Base-by-base conservation (phyloP, 2,113 vertebrate genomes). In the Oxyura jamaicensis region DNA sequence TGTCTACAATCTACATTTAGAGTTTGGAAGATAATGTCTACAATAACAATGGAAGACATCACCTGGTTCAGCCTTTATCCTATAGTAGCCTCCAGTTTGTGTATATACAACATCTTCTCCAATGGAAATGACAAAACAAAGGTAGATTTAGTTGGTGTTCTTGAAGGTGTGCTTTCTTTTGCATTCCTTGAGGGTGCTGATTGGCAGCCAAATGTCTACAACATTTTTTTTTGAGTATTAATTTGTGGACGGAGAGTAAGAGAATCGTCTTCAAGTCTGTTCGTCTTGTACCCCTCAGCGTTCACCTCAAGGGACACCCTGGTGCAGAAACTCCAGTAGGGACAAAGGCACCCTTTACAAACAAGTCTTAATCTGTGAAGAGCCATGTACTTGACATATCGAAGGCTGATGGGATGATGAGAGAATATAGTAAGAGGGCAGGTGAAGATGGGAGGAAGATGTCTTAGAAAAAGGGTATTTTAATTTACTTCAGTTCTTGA, bases 31-130 rank as follows among this genome's bases (percentile, higher is more conserved):
- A 53, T 25, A 7, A 29, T 53, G 18, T 53, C 12, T 60, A 10
- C 42, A 33, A 36, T 20, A 55, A 23, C 21, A 79, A 26, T 42
- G 21, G 25, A 8, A 26, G 35, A 33, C 11, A 2, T 63, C 18
- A 13, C 3, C 36, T 55, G 4, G 39, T 68, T 17, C 33, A 41
- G 42, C 48, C 55, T 41, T 46, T n/a, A 16, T 71, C 21, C 56
- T 55, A 8, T 0, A 0, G 4, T 55, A 26, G 5, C 3, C 26
- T 60, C 10, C 12, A 11, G 2, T 66, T 42, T 66, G 7, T 67
- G 8, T 71, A 4, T 53, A 4, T 69, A 10, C 73, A 25, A 35
- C 10, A 26, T 39, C 28, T 8, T 55, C 19, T 44, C 25, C 48
- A 1, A 1, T 72, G 72, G 16, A 78, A 67, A 6, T 50, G 10